phyloP scores from a whole-genome alignment of 2,797 vertebrate species.

The Malurus leucopterus region DNA sequence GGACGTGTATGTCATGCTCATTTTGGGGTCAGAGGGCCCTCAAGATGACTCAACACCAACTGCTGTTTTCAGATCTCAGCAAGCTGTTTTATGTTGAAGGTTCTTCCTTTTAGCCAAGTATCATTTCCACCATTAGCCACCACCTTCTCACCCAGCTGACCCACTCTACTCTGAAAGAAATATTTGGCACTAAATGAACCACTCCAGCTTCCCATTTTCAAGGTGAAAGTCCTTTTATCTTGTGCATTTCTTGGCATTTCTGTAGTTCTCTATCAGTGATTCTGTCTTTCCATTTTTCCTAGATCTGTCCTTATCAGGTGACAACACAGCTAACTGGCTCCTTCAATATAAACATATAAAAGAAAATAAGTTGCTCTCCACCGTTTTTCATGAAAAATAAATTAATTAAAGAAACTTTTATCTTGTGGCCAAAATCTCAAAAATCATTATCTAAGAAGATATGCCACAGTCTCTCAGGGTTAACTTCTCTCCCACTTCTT shows the following conservation, averaged over 20 bases:
- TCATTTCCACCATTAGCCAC: not conserved
- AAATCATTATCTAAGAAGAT: not conserved
- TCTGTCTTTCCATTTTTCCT: not conserved
- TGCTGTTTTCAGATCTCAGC: not conserved
- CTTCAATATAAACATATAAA: not conserved
- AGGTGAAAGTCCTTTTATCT: not conserved
- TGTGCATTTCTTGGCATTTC: not conserved
- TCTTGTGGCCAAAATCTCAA: not conserved
- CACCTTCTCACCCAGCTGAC: not conserved
- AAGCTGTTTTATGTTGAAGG: not conserved
- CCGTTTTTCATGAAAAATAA: not conserved
- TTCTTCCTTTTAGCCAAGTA: not conserved
- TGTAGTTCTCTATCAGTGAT: not conserved
- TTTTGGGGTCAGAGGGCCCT: not conserved
- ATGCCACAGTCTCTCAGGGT: not conserved
- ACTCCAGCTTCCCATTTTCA: not conserved
- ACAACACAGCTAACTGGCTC: not conserved
- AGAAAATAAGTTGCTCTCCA: not conserved
- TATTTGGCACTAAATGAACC: not conserved
- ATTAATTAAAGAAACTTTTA: not conserved
- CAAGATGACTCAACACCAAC: not conserved
- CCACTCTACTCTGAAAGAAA: not conserved
- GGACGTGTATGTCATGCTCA: not conserved
- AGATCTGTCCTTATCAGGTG: not conserved
- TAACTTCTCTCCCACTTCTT: not conserved